Base-by-base conservation (phyloP, 92 coral and sea anemone genomes). In the Diadumene lineata region DNA sequence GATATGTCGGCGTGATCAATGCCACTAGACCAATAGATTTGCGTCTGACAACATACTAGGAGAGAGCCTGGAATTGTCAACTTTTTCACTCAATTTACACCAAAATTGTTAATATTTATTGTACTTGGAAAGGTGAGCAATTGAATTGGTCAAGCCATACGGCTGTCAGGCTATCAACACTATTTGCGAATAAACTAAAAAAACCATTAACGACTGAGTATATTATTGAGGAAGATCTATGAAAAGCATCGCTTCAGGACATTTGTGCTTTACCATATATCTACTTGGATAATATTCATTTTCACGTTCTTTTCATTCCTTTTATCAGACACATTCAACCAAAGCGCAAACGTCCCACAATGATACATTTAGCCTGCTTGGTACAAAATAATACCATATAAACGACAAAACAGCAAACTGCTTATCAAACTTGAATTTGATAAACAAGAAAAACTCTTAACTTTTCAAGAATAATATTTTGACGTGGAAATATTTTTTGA, bases 281-380 rank as follows among this genome's bases (percentile, higher is more conserved):
- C 77, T 50, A 56, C 23, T 48, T 56, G 6, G 29, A 44, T n/a
- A 61, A 66, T 72, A 72, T 72, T 72, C 34, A 57, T 72, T 56
- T 72, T 66, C 23, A 55, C 28, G 77, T n/a, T n/a, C 77, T 55
- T 51, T 72, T 66, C 56, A 72, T 55, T 18, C 50, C 77, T 55
- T 72, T 50, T 62, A 62, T n/a, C n/a, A n/a, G n/a, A n/a, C n/a
- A n/a, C n/a, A n/a, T n/a, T n/a, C n/a, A n/a, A n/a, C n/a, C n/a
- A n/a, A n/a, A n/a, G n/a, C n/a, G n/a, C n/a, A n/a, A n/a, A n/a
- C n/a, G n/a, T n/a, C n/a, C n/a, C n/a, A n/a, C n/a, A n/a, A n/a
- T n/a, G n/a, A n/a, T n/a, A n/a, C n/a, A n/a, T n/a, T n/a, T n/a
- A n/a, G n/a, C n/a, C n/a, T n/a, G n/a, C n/a, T n/a, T n/a, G n/a